Conservation (phyloP, 1,140 invertebrate species). For the Zelostemma sp. region DNA sequence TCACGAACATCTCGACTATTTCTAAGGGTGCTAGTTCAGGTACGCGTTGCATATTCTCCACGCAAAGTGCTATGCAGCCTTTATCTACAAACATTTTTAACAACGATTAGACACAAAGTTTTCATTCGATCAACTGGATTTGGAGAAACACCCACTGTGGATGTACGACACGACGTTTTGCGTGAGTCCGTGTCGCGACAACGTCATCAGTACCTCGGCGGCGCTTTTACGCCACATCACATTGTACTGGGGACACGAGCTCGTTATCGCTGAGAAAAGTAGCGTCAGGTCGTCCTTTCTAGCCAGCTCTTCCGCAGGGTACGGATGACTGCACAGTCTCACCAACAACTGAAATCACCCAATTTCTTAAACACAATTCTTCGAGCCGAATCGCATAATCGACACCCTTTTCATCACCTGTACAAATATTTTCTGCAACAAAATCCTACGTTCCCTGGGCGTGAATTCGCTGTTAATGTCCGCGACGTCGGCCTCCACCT, state of each 20-base stretch:
- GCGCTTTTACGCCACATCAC: constrained; percentile 97
- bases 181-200: constrained; percentile 94
- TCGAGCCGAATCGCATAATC: too few relatives aligned
- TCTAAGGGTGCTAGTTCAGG: constrained; percentile 93
- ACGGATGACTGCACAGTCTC: constrained; percentile 89
- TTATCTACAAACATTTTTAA: constrained; percentile 77
- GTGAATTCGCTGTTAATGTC: constrained; percentile 88
- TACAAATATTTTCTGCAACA: constrained; percentile 97
- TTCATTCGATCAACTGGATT: background rate
- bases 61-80: constrained; percentile 93
- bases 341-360: constrained; percentile 82
- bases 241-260: constrained; percentile 92
- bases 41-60: constrained; percentile 97
- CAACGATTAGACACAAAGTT: background rate
- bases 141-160: constrained; percentile 84
- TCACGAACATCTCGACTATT: constrained; percentile 98
- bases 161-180: constrained; percentile 95
- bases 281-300: constrained; percentile 96
- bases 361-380: constrained; percentile 14
- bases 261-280: constrained; percentile 96
- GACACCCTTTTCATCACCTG: too few relatives aligned
- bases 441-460: constrained; percentile 88
- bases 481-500: constrained; percentile 81
- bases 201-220: constrained; percentile 95
- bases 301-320: constrained; percentile 95